Evolutionary conservation across 2,113 vertebrate species (phyloP).

Genomic region (Amazona vittata): DNA sequence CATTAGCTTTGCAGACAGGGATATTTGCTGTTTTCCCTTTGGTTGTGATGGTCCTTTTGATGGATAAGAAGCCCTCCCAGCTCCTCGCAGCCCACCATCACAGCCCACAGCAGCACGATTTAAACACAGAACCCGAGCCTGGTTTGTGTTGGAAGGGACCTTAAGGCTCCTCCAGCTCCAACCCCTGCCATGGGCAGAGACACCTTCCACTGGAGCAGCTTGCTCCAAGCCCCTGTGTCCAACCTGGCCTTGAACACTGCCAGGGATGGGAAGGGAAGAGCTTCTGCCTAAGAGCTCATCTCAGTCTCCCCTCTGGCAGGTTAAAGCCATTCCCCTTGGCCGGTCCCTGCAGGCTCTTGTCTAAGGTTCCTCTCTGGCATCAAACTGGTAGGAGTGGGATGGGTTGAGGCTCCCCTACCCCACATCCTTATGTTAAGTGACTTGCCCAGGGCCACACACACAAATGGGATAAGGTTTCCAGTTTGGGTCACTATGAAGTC

Average conservation of each 20-base stretch:
- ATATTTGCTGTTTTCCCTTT: not conserved
- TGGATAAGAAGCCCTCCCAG: not conserved
- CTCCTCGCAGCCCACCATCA: not conserved
- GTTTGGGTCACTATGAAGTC: not conserved
- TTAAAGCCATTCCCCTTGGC: not conserved
- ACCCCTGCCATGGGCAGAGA: not conserved
- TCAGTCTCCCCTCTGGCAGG: not conserved
- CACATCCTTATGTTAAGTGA: not conserved
- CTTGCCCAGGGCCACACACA: not conserved
- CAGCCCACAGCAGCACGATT: not conserved
- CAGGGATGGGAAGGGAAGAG: too few species aligned
- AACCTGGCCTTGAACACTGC: too few species aligned
- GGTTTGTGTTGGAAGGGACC: not conserved
- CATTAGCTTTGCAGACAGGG: not conserved
- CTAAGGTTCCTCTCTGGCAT: not conserved
- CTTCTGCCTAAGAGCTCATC: not conserved
- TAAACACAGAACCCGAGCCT: not conserved
- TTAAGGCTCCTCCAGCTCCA: accelerated
- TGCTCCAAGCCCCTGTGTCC: not conserved
- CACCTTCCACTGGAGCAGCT: not conserved
- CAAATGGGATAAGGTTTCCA: not conserved
- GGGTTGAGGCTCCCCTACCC: not conserved
- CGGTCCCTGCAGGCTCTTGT: not conserved
- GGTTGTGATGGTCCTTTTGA: not conserved
- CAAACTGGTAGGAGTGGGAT: not conserved